Evolutionary conservation across 2,797 vertebrate genomes (phyloP), one percentile per base, ranked within the genome.

Genomic region (Triplophysa yarkandensis): DNA sequence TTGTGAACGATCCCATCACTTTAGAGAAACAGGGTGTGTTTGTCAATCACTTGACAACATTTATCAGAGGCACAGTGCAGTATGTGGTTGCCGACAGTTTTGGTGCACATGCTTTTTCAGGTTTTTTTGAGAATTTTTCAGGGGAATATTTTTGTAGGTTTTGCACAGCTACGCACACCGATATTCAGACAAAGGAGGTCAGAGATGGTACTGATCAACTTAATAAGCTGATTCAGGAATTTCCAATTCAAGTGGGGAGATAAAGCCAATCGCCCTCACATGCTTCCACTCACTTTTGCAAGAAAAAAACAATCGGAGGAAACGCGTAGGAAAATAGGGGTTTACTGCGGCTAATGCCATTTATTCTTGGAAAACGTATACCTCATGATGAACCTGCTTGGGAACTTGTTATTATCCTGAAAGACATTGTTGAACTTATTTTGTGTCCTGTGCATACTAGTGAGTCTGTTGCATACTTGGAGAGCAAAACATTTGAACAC

Each of bases 401-500:
- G 55, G 36, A 75, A 28, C 13, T 75, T 13, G 36, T 63, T 44
- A 13, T 66, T 36, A 28, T 75, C 23, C 0, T 54, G 17, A 71
- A 64, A 64, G 60, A 63, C 36, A 27, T 63, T 63, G 19, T 63
- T 41, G 36, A 63, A 43, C 61, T 43, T 25, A 11, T 8, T 34
- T n/a, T 61, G 2, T 28, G 25, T 58, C 55, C 60, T 21, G 36
- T 41, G 36, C 60, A 41, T 19, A 62, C 34, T 14, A 41, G 6
- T 1, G 28, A 67, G 14, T 67, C 63, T 27, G 39, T 62, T 62
- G 61, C 71, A 43, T 66, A 67, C 25, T 60, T 60, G 2, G 63
- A 74, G 13, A 39, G 16, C 17, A 75, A 75, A 61, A 68, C 61
- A 16, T 41, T 30, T 9, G 28, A 57, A 19, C 71, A 70, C 44